phyloP scores from a whole-genome alignment of 2,888 invertebrate species.

The Atrina japonica region DNA sequence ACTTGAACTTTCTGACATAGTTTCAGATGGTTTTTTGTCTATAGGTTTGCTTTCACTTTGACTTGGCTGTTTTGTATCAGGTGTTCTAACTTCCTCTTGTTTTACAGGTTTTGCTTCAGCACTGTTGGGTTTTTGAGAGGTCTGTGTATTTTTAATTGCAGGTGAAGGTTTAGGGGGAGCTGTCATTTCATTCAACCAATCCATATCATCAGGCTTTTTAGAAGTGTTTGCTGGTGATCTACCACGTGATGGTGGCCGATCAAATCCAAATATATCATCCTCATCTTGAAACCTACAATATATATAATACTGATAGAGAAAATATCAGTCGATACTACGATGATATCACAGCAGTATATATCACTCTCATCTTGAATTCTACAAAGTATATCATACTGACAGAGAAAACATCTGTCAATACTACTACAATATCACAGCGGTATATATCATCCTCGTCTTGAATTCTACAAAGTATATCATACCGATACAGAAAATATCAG shows the following conservation, averaged over 20 bases:
- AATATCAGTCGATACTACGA: too few species aligned
- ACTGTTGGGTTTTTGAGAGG: constrained; percentile 33
- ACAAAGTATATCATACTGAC: too few species aligned
- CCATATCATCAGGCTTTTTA: constrained; percentile 66
- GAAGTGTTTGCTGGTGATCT: constrained; percentile 41
- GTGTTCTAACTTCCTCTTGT: constrained; percentile 12
- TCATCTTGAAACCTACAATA: constrained; percentile 73
- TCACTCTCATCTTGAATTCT: too few species aligned
- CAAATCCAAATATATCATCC: constrained; percentile 83
- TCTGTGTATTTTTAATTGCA: constrained; percentile 28
- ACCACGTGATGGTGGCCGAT: constrained; percentile 60
- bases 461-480: too few species aligned
- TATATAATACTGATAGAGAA: too few species aligned
- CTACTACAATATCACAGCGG: too few species aligned
- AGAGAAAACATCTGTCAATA: too few species aligned
- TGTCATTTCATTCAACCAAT: constrained; percentile 72
- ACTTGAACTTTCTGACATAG: constrained; percentile 9
- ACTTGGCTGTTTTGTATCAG: constrained; percentile 28
- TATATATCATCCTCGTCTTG: too few species aligned
- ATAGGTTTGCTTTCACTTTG: constrained; percentile 17
- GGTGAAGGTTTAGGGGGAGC: constrained; percentile 28
- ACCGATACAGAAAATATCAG: too few species aligned
- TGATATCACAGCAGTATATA: too few species aligned
- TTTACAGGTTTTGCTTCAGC: constrained; percentile 20
- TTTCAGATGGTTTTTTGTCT: constrained; percentile 1